Evolutionary conservation across 2,113 vertebrate species (phyloP).

Genomic region (Fregetta grallaria): DNA sequence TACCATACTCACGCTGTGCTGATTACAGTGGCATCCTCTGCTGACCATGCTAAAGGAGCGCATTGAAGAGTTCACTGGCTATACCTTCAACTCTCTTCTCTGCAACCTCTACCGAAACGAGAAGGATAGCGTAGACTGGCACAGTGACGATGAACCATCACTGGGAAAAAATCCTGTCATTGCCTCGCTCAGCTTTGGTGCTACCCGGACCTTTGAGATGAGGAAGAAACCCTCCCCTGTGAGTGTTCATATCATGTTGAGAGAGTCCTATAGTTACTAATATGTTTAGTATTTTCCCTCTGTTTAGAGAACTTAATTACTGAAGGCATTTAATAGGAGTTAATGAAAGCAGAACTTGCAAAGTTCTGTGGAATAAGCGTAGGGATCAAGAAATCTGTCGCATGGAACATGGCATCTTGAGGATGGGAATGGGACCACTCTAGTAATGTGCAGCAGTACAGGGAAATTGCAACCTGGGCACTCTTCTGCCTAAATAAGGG

Average conservation of each 20-base stretch:
- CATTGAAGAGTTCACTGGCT: slow-evolving; percentile 73
- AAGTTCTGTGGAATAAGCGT: neutral
- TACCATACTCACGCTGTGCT: neutral
- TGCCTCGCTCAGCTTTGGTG: slow-evolving; percentile 91
- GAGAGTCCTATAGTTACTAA: neutral
- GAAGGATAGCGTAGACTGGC: slow-evolving; percentile 94
- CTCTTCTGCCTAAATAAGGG: neutral
- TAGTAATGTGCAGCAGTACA: neutral
- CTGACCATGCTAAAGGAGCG: slow-evolving; percentile 74
- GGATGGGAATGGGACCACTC: neutral
- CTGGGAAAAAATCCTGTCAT: slow-evolving; percentile 84
- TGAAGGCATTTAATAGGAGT: neutral
- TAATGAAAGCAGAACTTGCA: neutral
- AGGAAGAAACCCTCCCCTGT: slow-evolving; percentile 89
- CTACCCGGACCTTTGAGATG: slow-evolving; percentile 89
- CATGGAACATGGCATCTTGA: neutral
- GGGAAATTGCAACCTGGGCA: neutral
- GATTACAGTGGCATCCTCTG: slow-evolving; percentile 85
- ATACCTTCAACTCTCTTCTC: slow-evolving; percentile 89
- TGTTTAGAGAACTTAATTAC: neutral
- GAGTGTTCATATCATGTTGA: slow-evolving; percentile 48
- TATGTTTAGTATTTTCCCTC: neutral
- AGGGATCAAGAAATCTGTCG: rapidly evolving
- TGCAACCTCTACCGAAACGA: slow-evolving; percentile 92
- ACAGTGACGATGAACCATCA: slow-evolving; percentile 87